Conservation (phyloP, 2,113 vertebrate species). For the Alouatta palliata region DNA sequence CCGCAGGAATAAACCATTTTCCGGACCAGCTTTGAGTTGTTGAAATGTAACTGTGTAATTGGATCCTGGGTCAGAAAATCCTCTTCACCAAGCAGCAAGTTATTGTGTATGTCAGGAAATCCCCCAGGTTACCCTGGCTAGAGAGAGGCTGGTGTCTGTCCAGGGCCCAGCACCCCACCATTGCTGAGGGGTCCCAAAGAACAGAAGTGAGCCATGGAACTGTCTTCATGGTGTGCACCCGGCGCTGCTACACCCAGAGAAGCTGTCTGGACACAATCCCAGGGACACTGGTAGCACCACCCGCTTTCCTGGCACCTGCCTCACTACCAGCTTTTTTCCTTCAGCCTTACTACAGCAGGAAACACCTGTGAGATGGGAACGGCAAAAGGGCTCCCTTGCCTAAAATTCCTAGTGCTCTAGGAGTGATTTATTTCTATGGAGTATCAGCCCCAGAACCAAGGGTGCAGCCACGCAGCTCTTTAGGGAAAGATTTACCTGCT, state of each 20-base stretch:
- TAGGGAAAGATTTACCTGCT: background rate
- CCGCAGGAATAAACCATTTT: conserved; percentile 45
- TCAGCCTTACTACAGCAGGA: background rate
- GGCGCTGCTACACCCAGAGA: background rate
- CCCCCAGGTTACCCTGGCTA: background rate
- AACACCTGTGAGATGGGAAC: background rate
- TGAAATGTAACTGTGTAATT: conserved; percentile 3
- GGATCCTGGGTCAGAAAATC: background rate
- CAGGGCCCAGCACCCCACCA: background rate
- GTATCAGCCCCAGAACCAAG: background rate
- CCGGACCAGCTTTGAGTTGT: background rate
- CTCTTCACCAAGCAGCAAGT: background rate
- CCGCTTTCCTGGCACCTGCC: too few species aligned
- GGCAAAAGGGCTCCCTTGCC: background rate
- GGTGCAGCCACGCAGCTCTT: background rate
- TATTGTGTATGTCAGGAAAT: background rate
- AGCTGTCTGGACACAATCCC: background rate
- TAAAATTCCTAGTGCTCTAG: background rate
- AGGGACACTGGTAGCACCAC: background rate
- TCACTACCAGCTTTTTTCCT: too few species aligned
- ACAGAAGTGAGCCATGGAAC: background rate
- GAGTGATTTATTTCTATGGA: background rate
- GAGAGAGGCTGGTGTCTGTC: background rate
- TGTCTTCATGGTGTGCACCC: rapidly evolving
- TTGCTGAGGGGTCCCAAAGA: background rate